phyloP scores from a whole-genome alignment of 35 echinoderm and acorn worm species.

The Antedon bifida region DNA sequence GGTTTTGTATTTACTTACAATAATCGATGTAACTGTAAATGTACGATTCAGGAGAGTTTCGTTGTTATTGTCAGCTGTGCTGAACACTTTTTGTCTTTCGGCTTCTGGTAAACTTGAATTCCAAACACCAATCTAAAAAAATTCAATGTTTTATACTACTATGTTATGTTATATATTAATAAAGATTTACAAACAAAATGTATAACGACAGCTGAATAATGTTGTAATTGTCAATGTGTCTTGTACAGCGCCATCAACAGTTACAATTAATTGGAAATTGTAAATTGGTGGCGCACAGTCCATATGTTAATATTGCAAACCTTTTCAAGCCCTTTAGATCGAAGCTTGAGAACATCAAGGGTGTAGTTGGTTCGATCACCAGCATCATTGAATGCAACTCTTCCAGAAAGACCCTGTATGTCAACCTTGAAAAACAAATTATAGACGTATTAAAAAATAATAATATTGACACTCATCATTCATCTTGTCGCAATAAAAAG shows the following conservation, averaged over 20 bases:
- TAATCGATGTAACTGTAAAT: not conserved
- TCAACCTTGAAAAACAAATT: slow-evolving; percentile 12
- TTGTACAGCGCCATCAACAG: too few species aligned
- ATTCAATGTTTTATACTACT: too few species aligned
- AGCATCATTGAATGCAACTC: slow-evolving; percentile 32
- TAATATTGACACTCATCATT: too few species aligned
- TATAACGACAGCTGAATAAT: too few species aligned
- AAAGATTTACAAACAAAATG: too few species aligned
- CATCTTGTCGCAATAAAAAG: too few species aligned
- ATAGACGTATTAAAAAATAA: not conserved
- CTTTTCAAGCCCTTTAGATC: slow-evolving; percentile 18
- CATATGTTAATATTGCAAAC: too few species aligned
- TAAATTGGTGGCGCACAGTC: too few species aligned
- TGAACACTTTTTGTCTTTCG: not conserved
- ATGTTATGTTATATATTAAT: too few species aligned
- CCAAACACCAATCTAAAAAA: not conserved
- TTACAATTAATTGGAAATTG: too few species aligned
- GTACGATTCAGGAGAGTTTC: not conserved
- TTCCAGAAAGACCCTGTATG: slow-evolving; percentile 41
- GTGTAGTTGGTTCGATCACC: slow-evolving; percentile 60
- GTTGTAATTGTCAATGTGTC: too few species aligned
- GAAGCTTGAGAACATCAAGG: slow-evolving; percentile 38
- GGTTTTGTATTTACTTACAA: not conserved
- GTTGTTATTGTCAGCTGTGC: not conserved
- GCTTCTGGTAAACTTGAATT: not conserved